Evolutionary conservation across 2,888 invertebrate species (phyloP), one percentile per base, ranked within the genome.

Genomic region (Mesodorylaimus sp.): DNA sequence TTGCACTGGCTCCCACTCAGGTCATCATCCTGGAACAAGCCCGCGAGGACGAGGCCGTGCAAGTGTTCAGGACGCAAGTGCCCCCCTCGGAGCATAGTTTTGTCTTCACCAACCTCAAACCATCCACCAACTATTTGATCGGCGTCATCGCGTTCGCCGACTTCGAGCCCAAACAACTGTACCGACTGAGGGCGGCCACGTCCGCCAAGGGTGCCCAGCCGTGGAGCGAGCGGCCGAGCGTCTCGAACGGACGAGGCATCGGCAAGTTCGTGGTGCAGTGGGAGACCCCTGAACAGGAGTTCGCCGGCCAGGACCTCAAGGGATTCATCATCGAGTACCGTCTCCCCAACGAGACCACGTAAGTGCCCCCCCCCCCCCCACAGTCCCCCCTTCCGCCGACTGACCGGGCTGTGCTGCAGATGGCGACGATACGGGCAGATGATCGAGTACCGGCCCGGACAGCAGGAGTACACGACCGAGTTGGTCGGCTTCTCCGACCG

Each of bases 111-210:
- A 61, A 62, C 19, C 57, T 65, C 41, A 52, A 56, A n/a, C 62
- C 65, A 10, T 55, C 52, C 54, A 59, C 60, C 36, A 57, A 29
- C 16, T 54, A 64, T 51, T 56, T 56, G 19, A 58, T 64, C 48
- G 65, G 61, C n/a, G 61, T 64, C 13, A 55, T 65, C 21, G 64
- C 64, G 3, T 61, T 61, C 49, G 62, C 60, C 27, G 60, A 64
- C 47, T 59, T 61, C 45, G 62, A 61, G 48, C 64, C 64, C n/a
- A 54, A 55, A 27, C 58, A 56, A 36, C 58, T 63, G 38, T 62
- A 62, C 44, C 55, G 56, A 16, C 47, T 59, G 41, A 52, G 53
- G 24, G 54, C 56, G 2, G 46, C 50, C 26, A 58, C 61, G n/a
- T 58, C 60, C 5, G 53, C 49, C 25, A 50, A 52, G 25, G 51